Base-by-base conservation (phyloP, 2,113 vertebrate species). In the Lamprotornis superbus region DNA sequence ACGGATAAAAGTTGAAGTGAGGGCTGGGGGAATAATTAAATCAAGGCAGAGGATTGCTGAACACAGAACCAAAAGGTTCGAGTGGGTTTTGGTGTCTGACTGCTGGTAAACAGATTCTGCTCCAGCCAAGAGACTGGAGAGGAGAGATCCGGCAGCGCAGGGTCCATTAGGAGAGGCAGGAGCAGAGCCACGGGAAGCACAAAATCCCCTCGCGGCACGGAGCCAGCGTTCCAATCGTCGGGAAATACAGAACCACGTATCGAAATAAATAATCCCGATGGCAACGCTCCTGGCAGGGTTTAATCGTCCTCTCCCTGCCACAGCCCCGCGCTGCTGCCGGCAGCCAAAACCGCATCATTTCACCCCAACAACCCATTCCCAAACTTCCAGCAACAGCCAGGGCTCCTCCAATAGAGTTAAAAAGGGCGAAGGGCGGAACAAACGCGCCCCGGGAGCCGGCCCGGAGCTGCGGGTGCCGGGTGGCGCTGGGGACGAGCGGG, bases 331-430 rank as follows among this genome's bases (percentile, higher is more conserved):
- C 79, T 5, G 37, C 31, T n/a, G 46, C 82, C 44, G 33, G 35
- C 8, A 88, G 20, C 63, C 86, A 37, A 31, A 83, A 47, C 47
- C 3, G 35, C 93, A 59, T 47, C 59, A 0, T 75, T 87, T 57
- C 67, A 11, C 50, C 40, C n/a, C 28, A 33, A 56, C 37, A 73
- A 13, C 35, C 83, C 19, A 3, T 83, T 52, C 11, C 77, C 49
- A 78, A 97, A 98, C 97, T 98, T 97, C 56, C 50, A 83, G 56
- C 71, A 7, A 12, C 64, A 70, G 56, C 50, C 80, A 20, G 7
- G 42, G 63, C 27, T 77, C 8, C 22, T 18, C 1, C 16, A 20
- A 42, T 3, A 4, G n/a, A 61, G 79, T 11, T 25, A 2, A 16
- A 55, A 10, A 2, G 40, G 8, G 7, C 9, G 31, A 69, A 11